A percentile compares a stretch with the other conserved stretches of the same genome.
These are phyloP conservation scores for Subacronicta megacephala DNA, from an alignment of 2,888 invertebrate genomes.

Conservation along the genomic window DNA sequence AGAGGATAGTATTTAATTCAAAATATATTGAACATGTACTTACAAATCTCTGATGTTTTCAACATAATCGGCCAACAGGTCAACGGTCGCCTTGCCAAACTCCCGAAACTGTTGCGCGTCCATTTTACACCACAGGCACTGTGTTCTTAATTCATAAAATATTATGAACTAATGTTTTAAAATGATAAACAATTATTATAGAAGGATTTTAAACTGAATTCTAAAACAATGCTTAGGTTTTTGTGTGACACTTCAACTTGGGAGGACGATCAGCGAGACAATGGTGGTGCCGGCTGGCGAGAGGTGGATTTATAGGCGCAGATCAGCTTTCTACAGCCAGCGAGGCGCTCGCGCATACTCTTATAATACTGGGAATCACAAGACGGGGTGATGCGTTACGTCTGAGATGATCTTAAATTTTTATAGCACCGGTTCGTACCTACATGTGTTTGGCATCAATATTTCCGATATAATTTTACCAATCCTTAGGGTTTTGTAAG, in stretches of 20 bases:
- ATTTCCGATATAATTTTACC: conserved; percentile 4
- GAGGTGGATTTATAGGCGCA: conserved; percentile 81
- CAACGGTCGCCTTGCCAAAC: conserved; percentile 96
- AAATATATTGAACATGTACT: conserved; percentile 54
- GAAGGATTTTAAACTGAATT: conserved; percentile 16
- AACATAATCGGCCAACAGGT: conserved; percentile 97
- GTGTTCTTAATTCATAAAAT: conserved; percentile 41
- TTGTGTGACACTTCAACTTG: conserved; percentile 63
- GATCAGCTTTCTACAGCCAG: conserved; percentile 79
- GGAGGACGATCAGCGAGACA: conserved; percentile 78
- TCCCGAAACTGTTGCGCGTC: conserved; percentile 94
- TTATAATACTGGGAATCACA: conserved; percentile 29
- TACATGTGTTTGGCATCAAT: conserved; percentile 4
- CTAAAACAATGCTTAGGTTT: conserved; percentile 6
- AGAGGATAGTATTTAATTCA: too few species aligned
- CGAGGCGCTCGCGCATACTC: conserved; percentile 48
- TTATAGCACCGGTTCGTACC: conserved; percentile 12
- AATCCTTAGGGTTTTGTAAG: not conserved
- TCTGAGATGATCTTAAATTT: conserved; percentile 10
- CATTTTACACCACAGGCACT: conserved; percentile 86
- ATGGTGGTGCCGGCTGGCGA: conserved; percentile 72
- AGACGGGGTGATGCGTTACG: conserved; percentile 18
- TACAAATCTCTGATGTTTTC: conserved; percentile 95
- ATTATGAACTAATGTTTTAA: not conserved
- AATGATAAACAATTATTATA: not conserved